These are phyloP conservation scores for Lepilemur ruficaudatus DNA, from an alignment of 2,797 vertebrate genomes.

Conservation along the genomic window DNA sequence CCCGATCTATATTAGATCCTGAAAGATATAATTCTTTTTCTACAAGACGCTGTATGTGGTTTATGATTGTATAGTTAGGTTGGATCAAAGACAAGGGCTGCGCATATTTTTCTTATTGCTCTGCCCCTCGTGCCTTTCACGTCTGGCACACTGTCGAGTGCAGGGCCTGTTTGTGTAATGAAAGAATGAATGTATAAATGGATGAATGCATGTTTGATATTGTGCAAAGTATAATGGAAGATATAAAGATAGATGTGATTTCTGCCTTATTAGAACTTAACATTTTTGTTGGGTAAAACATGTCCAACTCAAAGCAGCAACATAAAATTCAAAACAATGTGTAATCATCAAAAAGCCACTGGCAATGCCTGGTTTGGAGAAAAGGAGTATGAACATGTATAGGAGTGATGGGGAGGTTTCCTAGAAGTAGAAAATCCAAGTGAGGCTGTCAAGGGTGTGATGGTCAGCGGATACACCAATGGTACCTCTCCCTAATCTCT, in stretches of 20 bases:
- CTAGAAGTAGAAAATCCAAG: background rate
- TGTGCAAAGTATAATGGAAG: background rate
- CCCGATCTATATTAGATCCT: background rate
- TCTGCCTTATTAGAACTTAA: background rate
- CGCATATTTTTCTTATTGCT: background rate
- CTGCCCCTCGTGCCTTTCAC: background rate
- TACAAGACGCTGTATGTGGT: background rate
- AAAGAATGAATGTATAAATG: background rate
- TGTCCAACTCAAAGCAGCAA: background rate
- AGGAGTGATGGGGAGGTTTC: background rate
- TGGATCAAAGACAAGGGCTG: background rate
- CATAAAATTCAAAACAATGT: background rate
- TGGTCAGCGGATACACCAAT: background rate
- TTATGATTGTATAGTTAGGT: background rate
- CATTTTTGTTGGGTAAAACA: background rate
- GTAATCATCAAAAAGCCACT: background rate
- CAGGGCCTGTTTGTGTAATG: background rate
- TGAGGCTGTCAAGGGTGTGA: too few species aligned
- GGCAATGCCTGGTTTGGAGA: background rate
- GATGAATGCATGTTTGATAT: background rate
- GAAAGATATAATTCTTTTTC: background rate
- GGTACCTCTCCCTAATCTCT: background rate
- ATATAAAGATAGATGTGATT: background rate
- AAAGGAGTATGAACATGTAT: background rate
- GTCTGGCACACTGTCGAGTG: background rate